Evolutionary conservation across 2,888 invertebrate species (phyloP).

Genomic region (Sericinus montela): DNA sequence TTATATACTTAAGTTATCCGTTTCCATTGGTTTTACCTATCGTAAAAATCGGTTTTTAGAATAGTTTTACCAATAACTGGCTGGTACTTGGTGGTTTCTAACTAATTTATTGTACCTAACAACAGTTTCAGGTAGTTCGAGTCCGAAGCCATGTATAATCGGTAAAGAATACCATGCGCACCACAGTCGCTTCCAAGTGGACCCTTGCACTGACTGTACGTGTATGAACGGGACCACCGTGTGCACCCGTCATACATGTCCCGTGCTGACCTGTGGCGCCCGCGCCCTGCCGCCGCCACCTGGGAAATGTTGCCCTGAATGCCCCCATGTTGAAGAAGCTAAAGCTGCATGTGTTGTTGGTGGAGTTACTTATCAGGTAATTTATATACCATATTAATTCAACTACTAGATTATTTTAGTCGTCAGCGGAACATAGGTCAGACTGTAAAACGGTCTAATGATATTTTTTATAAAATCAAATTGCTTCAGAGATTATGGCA

Average conservation of each 20-base stretch:
- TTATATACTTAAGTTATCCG: too few species aligned
- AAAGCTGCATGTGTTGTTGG: conserved; percentile 83
- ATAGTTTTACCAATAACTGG: too few species aligned
- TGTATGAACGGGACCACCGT: conserved; percentile 89
- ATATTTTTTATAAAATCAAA: too few species aligned
- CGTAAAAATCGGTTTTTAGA: too few species aligned
- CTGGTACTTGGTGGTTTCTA: too few species aligned
- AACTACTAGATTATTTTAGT: too few species aligned
- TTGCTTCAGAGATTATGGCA: too few species aligned
- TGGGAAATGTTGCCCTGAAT: conserved; percentile 88
- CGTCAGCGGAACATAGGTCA: too few species aligned
- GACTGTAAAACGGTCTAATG: too few species aligned
- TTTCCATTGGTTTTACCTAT: too few species aligned
- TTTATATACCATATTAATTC: too few species aligned
- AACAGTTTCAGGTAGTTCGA: conserved; percentile 54
- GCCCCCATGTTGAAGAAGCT: conserved; percentile 84
- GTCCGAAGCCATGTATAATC: conserved; percentile 82
- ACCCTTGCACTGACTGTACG: conserved; percentile 91
- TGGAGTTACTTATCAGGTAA: conserved; percentile 84
- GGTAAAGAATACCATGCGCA: conserved; percentile 83
- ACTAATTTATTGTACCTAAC: too few species aligned
- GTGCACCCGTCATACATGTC: conserved; percentile 90
- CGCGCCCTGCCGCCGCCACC: conserved; percentile 82
- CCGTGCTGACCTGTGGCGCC: conserved; percentile 93
- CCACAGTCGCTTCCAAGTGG: conserved; percentile 81